A percentile compares a stretch with the other conserved stretches of the same genome.
Evolutionary conservation across 2,797 vertebrate species (phyloP).

Genomic region (Aldrovandia affinis): DNA sequence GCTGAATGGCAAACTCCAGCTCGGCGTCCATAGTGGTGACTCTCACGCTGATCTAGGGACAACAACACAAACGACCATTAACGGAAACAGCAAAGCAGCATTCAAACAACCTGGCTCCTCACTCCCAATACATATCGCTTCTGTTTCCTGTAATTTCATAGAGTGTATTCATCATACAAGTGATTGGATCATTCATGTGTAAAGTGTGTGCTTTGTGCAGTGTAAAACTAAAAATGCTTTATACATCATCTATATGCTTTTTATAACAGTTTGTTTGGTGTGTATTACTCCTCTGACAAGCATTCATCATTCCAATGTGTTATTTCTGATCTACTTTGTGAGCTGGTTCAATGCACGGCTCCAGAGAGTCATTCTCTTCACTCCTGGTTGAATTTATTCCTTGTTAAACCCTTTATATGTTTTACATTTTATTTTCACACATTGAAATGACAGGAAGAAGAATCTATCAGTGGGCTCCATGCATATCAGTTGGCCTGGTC

Average conservation of each 20-base stretch:
- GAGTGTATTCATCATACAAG: no score
- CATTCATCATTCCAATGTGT: no score
- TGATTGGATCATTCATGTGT: no score
- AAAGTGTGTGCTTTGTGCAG: neutral
- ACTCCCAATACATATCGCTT: neutral
- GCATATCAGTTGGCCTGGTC: neutral
- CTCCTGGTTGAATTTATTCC: neutral
- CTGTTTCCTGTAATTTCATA: no score
- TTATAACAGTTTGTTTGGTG: no score
- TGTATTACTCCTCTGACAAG: no score
- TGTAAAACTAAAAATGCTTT: neutral
- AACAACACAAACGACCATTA: slow-evolving; percentile 51
- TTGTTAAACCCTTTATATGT: no score
- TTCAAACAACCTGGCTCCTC: neutral
- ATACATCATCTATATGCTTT: neutral
- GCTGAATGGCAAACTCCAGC: slow-evolving; percentile 97
- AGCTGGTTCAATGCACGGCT: no score
- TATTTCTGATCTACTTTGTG: no score
- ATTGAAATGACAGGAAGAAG: no score
- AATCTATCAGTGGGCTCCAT: neutral
- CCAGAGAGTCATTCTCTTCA: no score
- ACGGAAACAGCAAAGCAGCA: neutral
- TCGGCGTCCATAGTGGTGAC: slow-evolving; percentile 98
- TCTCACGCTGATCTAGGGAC: slow-evolving; percentile 88
- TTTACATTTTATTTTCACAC: no score